Conservation (phyloP, 1,140 invertebrate genomes). For the Caenorhabditis brenneri region DNA sequence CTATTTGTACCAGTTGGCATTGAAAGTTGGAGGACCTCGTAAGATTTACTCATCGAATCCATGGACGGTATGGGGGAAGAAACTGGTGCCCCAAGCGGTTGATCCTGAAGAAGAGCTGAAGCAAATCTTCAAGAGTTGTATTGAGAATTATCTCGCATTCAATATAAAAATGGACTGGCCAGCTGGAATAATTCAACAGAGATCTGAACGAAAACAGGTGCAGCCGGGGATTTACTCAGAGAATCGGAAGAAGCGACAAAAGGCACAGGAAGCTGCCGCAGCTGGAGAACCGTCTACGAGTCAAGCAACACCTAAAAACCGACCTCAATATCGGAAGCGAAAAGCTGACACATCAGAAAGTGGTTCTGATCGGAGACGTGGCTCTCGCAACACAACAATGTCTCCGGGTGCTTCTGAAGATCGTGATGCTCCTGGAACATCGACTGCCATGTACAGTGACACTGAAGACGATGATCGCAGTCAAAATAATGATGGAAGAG, state of each 20-base stretch:
- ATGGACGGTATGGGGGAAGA: not conserved
- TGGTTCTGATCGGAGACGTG: too few relatives aligned
- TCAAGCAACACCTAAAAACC: too few relatives aligned
- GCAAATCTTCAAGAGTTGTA: not conserved
- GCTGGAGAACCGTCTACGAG: too few relatives aligned
- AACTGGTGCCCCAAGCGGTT: not conserved
- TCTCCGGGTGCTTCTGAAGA: not conserved
- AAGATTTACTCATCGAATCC: not conserved
- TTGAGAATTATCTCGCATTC: not conserved
- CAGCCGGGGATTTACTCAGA: not conserved
- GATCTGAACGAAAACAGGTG: not conserved
- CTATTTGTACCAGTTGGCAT: not conserved
- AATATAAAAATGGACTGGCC: not conserved
- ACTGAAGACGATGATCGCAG: not conserved
- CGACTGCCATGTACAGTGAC: not conserved
- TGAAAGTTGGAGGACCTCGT: not conserved
- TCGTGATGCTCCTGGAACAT: not conserved
- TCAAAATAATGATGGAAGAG: not conserved
- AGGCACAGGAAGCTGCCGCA: too few relatives aligned
- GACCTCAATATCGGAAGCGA: too few relatives aligned
- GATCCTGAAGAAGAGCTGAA: conserved; percentile 2
- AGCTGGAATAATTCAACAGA: not conserved
- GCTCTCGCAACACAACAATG: not conserved
- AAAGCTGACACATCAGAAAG: too few relatives aligned
- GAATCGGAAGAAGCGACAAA: not conserved